phyloP scores from a whole-genome alignment of 2,888 invertebrate genomes.

The Xanthostigma xanthostigma region DNA sequence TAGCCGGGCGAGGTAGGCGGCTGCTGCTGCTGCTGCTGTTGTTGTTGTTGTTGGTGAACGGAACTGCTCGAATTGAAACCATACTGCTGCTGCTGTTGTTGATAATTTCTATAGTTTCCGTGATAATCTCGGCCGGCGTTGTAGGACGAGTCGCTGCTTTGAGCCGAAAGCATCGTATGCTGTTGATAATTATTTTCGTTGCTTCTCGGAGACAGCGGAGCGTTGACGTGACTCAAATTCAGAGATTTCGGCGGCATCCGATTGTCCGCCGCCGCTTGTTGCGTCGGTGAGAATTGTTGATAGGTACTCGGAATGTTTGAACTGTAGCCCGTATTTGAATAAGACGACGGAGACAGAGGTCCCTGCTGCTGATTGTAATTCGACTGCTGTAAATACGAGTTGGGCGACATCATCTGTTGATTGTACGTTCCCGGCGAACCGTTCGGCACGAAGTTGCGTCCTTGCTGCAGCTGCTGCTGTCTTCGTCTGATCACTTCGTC shows the following conservation, averaged over 20 bases:
- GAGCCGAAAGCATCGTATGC: background rate
- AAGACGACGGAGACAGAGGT: conserved; percentile 11
- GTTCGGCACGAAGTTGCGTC: conserved; percentile 18
- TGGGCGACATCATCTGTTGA: conserved; percentile 22
- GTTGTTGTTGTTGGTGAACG: conserved; percentile 8
- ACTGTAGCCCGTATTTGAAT: background rate
- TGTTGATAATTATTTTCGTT: background rate
- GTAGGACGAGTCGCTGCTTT: background rate
- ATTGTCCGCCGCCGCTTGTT: conserved; percentile 10
- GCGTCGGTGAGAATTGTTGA: conserved; percentile 3
- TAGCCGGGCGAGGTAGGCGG: conserved; percentile 17
- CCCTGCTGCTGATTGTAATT: conserved; percentile 17
- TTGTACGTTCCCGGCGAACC: conserved; percentile 15
- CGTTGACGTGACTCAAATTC: conserved; percentile 16
- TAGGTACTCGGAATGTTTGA: conserved; percentile 1
- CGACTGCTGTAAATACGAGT: conserved; percentile 11
- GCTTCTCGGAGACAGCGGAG: background rate
- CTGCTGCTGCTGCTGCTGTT: conserved; percentile 18
- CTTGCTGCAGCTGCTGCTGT: conserved; percentile 14
- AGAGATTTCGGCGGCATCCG: conserved; percentile 25
- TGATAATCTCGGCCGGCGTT: too few species aligned
- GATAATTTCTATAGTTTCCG: too few species aligned
- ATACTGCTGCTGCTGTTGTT: too few species aligned
- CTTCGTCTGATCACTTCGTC: conserved; percentile 56
- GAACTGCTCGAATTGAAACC: too few species aligned